These are phyloP conservation scores for Cryptus armator DNA, from an alignment of 2,888 invertebrate species.

Conservation along the genomic window DNA sequence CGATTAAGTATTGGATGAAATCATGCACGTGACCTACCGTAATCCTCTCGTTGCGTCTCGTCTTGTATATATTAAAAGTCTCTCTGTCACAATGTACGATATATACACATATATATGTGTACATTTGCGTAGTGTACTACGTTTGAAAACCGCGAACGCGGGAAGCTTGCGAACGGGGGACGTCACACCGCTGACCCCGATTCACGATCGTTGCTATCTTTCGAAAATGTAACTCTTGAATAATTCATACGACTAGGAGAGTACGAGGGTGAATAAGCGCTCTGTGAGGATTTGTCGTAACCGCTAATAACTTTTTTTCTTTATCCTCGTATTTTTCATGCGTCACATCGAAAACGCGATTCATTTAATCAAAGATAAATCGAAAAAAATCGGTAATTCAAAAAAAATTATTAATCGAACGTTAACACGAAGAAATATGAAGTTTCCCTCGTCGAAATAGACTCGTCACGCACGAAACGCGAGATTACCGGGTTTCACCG, in stretches of 20 bases:
- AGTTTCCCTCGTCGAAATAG: background rate
- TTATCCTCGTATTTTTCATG: background rate
- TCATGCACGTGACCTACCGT: slow-evolving; percentile 81
- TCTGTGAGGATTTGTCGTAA: background rate
- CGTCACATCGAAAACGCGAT: too few relatives aligned
- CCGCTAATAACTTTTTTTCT: background rate
- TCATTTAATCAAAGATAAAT: background rate
- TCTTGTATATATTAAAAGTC: slow-evolving; percentile 53
- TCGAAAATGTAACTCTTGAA: slow-evolving; percentile 55
- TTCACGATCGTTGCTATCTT: slow-evolving; percentile 52
- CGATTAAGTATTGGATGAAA: slow-evolving; percentile 79
- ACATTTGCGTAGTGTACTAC: slow-evolving; percentile 63
- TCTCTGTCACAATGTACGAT: slow-evolving; percentile 7
- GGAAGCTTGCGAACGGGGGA: slow-evolving; percentile 68
- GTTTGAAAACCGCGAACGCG: slow-evolving; percentile 77
- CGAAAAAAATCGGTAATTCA: slow-evolving; percentile 5
- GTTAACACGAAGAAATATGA: background rate
- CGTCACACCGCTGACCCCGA: slow-evolving; percentile 63
- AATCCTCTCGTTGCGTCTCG: slow-evolving; percentile 71
- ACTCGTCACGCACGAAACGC: background rate
- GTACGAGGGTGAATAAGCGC: slow-evolving; percentile 9
- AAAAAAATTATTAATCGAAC: background rate
- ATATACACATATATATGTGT: slow-evolving; percentile 9
- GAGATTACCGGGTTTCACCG: slow-evolving; percentile 21
- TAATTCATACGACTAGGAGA: slow-evolving; percentile 41